Base-by-base conservation (phyloP, 1,140 invertebrate genomes). In the Ostrea edulis region DNA sequence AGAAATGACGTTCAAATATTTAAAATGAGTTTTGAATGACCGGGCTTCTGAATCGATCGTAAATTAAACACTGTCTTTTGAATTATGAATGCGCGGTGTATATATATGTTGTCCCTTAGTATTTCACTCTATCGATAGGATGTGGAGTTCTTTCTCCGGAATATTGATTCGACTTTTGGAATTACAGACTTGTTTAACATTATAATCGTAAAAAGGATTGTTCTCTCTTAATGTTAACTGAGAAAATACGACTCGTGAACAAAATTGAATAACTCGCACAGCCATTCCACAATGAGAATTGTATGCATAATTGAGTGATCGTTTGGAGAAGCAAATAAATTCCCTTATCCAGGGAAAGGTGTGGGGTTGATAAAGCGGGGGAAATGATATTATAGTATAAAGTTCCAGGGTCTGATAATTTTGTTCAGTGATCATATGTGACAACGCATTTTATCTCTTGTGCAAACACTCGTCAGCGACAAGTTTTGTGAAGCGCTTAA, bases 1-100 rank as follows among this genome's bases (percentile, higher is more conserved):
- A 29, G 22, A 77, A 77, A 77, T 77, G 68, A 77, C 68, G 68
- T 77, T 77, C 68, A 35, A 77, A 77, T 25, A 77, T 77, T 44
- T 29, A 44, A 25, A 77, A 77, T 77, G 25, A 77, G 29, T 29
- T 77, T 35, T 77, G 22, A 77, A 77, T 77, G 12, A 25, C 12
- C 68, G 68, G 5, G 22, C 68, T 77, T 29, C 12, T 12, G 29
- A 35, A 9, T 25, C 68, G 68, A 25, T 77, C 68, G 29, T 77
- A 77, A 77, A 77, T 77, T 77, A 77, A 77, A 77, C 68, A 77
- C 68, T 77, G 12, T 35, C 25, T 29, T 77, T 77, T 77, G 68
- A 77, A 77, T 77, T 77, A 77, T 77, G 68, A 77, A 29, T 77
- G 68, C 11, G 25, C 4, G 14, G 25, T 77, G 25, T 35, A 77